These are phyloP conservation scores for Stylophora pistillata DNA, from an alignment of 64 coral and sea anemone species.

Conservation along the genomic window DNA sequence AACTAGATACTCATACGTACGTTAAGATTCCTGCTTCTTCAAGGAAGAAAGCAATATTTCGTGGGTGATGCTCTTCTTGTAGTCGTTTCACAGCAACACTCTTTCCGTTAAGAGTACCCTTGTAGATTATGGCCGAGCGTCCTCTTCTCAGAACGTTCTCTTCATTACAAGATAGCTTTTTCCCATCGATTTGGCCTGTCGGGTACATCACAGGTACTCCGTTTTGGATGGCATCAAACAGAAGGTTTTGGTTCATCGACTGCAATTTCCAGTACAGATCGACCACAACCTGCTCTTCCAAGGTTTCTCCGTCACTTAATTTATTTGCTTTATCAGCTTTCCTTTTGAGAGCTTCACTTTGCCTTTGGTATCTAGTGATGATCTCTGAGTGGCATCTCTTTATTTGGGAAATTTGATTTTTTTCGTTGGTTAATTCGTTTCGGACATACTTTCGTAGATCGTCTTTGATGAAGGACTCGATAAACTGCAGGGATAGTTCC, in stretches of 20 bases:
- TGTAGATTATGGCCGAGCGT: not conserved
- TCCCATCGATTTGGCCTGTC: not conserved
- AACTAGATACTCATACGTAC: not conserved
- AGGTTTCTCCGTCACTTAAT: not conserved
- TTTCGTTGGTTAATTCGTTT: not conserved
- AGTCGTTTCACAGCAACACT: not conserved
- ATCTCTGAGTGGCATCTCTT: not conserved
- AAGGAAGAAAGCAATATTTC: not conserved
- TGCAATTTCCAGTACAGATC: not conserved
- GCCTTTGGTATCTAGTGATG: not conserved
- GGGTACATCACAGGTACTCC: not conserved
- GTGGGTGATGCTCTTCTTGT: not conserved
- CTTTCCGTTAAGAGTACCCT: not conserved
- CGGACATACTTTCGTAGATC: not conserved
- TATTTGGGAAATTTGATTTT: not conserved
- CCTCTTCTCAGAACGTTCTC: not conserved
- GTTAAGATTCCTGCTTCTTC: not conserved
- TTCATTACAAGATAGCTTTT: not conserved
- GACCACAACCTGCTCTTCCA: no score
- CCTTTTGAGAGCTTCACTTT: not conserved
- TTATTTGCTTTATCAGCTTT: not conserved
- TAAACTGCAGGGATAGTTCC: not conserved
- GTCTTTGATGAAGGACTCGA: not conserved
- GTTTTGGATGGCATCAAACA: not conserved
- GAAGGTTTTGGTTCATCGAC: not conserved